phyloP scores from a whole-genome alignment of 2,888 invertebrate genomes.

The Pediacus dermestoides region DNA sequence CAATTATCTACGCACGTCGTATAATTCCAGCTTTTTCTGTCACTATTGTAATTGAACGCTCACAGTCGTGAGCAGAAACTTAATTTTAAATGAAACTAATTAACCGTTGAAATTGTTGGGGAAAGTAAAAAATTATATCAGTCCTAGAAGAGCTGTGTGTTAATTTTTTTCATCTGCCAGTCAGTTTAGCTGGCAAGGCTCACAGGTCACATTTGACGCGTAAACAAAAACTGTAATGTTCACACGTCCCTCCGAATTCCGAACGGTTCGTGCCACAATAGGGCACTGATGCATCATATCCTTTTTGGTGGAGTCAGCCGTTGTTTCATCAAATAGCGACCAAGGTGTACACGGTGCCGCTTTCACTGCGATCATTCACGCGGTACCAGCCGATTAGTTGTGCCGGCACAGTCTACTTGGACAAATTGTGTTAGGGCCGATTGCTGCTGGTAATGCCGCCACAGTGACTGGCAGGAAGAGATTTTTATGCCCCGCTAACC shows the following conservation, averaged over 20 bases:
- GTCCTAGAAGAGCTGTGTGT: too few species aligned
- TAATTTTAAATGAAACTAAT: too few species aligned
- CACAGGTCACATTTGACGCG: too few species aligned
- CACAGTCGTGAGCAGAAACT: too few species aligned
- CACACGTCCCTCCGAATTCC: slow-evolving; percentile 5
- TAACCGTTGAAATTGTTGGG: too few species aligned
- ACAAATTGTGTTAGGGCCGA: slow-evolving; percentile 8
- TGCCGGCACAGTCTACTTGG: slow-evolving; percentile 7
- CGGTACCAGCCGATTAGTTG: slow-evolving; percentile 7
- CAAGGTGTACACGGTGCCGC: slow-evolving; percentile 7
- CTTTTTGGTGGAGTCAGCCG: slow-evolving; percentile 8
- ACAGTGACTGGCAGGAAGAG: slow-evolving; percentile 9
- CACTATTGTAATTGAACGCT: too few species aligned
- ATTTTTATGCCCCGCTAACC: slow-evolving; percentile 11
- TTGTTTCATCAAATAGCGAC: slow-evolving; percentile 9
- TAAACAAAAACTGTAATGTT: too few species aligned
- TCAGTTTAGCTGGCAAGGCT: too few species aligned
- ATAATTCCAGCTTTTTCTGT: too few species aligned
- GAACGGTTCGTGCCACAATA: slow-evolving; percentile 9
- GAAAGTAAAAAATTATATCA: too few species aligned
- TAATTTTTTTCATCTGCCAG: too few species aligned
- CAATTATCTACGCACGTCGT: too few species aligned
- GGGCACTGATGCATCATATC: slow-evolving; percentile 14
- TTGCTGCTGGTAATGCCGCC: slow-evolving; percentile 6
- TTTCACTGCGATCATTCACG: slow-evolving; percentile 9